Percentiles rank a stretch among this genome's conserved stretches.
Conservation (phyloP, 2,797 vertebrate species). For the Eleutherodactylus coqui region DNA sequence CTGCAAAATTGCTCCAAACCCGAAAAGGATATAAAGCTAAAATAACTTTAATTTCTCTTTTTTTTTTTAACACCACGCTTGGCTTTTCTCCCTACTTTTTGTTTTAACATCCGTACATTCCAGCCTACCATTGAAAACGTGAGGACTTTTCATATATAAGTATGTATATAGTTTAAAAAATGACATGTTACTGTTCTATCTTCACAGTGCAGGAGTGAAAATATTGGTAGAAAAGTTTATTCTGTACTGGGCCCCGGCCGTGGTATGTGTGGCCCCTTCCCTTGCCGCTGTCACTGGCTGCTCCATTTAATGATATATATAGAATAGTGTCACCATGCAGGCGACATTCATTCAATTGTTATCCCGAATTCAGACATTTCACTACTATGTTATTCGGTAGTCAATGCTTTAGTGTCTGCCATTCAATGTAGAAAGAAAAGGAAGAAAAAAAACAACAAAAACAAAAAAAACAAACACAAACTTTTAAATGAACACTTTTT, state of each 20-base stretch:
- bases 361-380: conserved; percentile 79
- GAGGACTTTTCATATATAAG: background rate
- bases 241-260: conserved; percentile 66
- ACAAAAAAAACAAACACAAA: conserved; percentile 8
- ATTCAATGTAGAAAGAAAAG: conserved; percentile 89
- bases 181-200: background rate
- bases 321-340: conserved; percentile 53
- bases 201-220: conserved; percentile 17
- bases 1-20: conserved; percentile 76
- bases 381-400: conserved; percentile 84
- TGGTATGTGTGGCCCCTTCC: conserved; percentile 67
- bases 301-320: conserved; percentile 61
- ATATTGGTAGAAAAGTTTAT: conserved; percentile 65
- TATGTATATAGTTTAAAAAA: conserved; percentile 7
- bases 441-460: background rate
- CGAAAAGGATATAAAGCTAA: conserved; percentile 71
- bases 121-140: conserved; percentile 71
- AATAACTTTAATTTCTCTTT: conserved; percentile 15
- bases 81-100: conserved; percentile 57
- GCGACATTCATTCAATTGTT: conserved; percentile 7
- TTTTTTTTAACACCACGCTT: conserved; percentile 71
- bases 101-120: conserved; percentile 78
- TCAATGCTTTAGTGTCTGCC: conserved; percentile 79
- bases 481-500: conserved; percentile 81
- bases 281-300: conserved; percentile 67